These are phyloP conservation scores for Anhinga rufa DNA, from an alignment of 2,113 vertebrate species.

Conservation along the genomic window DNA sequence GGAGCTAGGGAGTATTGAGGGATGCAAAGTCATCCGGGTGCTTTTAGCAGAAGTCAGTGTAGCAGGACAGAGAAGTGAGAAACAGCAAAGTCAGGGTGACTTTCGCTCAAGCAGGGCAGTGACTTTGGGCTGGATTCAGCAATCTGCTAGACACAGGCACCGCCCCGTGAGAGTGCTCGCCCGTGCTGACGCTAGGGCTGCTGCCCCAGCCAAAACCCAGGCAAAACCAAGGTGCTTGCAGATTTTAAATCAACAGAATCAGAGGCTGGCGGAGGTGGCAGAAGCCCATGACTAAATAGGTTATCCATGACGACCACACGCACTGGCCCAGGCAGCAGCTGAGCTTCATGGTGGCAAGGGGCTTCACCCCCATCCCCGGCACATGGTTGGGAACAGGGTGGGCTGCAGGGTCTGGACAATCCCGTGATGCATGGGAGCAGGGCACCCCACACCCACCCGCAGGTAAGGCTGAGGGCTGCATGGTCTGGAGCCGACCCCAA, in stretches of 20 bases:
- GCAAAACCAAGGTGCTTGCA: neutral
- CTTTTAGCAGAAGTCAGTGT: neutral
- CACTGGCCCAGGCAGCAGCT: neutral
- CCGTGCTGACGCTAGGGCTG: neutral
- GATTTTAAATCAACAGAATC: conserved; percentile 15
- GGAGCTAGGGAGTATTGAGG: neutral
- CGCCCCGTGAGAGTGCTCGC: neutral
- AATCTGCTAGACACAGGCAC: neutral
- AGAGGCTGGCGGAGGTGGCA: neutral
- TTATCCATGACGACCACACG: neutral
- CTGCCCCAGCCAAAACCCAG: neutral
- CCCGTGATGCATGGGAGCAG: neutral
- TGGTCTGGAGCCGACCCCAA: neutral
- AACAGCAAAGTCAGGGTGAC: neutral
- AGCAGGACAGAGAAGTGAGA: neutral
- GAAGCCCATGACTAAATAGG: neutral
- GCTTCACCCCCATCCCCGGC: neutral
- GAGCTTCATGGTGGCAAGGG: neutral
- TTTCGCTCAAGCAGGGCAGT: neutral
- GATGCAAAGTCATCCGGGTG: neutral
- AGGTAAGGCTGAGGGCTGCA: neutral
- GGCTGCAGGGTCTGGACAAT: neutral
- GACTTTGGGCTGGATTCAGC: neutral
- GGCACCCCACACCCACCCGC: neutral
- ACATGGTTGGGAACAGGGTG: neutral